Evolutionary conservation across 2,888 invertebrate genomes (phyloP), one percentile per base, ranked within the genome.

Genomic region (Ametastegia equiseti): DNA sequence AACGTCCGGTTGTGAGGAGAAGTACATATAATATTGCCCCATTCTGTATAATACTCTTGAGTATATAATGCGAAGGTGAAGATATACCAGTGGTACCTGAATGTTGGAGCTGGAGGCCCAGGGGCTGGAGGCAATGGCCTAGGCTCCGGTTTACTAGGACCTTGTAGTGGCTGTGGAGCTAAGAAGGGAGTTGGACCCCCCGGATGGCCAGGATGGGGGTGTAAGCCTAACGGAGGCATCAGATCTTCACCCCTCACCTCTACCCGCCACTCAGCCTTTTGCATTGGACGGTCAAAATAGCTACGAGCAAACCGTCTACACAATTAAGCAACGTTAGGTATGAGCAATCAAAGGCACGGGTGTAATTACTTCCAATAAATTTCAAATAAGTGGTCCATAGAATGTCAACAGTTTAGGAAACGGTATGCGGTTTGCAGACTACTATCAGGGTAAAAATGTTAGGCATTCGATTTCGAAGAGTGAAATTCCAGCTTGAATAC

Each of bases 11-110:
- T 15, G 4, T 67, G 39, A n/a, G 13, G 23, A 47, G 6, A 30
- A 73, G 30, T 27, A 30, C 23, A 54, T 71, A 78, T 78, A 67
- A 77, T 81, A 77, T 36, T 78, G 78, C 78, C 77, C 78, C 47
- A 78, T 47, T 81, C 78, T 69, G 67, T 81, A 78, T 77, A 54
- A 57, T 27, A 78, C 9, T 78, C 1, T 78, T 63, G 81, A 80
- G 82, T 79, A 80, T 84, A 81, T 84, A 83, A 83, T 87, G 85
- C 85, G 84, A 84, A 86, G 84, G 87, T 85, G 88, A 87, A 81
- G 88, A 87, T 90, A 90, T 89, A 90, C 90, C 89, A 95, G 94
- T 96, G 96, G 93, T 96, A 96, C 94, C 96, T 96, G 92, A 95
- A 95, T 90, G 95, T 94, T 83, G 95, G 95, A 90, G 95, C 94